A percentile compares a stretch with the other conserved stretches of the same genome.
Evolutionary conservation across 2,797 vertebrate genomes (phyloP).

Genomic region (Lagorchestes hirsutus): DNA sequence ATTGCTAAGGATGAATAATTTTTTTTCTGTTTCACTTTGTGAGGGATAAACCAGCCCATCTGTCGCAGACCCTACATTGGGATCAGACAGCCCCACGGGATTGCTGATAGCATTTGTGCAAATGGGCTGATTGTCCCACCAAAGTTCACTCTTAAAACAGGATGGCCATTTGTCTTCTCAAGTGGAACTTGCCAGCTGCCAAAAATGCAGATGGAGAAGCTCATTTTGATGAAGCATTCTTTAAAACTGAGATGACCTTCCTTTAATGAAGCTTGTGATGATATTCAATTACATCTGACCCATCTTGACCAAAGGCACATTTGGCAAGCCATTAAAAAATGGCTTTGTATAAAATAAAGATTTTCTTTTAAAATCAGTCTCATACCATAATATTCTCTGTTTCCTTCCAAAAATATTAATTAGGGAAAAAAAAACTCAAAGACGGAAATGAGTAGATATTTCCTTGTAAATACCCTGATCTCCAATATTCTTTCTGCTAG

Average conservation of each 20-base stretch:
- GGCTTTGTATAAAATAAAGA: slow-evolving; percentile 73
- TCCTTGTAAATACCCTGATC: slow-evolving; percentile 52
- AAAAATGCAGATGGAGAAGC: slow-evolving; percentile 32
- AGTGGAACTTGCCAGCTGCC: not conserved
- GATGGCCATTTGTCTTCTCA: slow-evolving; percentile 12
- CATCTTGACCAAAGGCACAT: slow-evolving; percentile 85
- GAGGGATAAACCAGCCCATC: not conserved
- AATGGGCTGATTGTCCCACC: not conserved
- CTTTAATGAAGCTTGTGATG: slow-evolving; percentile 66
- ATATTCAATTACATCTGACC: slow-evolving; percentile 51
- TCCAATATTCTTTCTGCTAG: slow-evolving; percentile 58
- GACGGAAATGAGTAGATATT: slow-evolving; percentile 58
- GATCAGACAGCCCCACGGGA: not conserved
- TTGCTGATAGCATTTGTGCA: not conserved
- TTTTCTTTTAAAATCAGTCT: slow-evolving; percentile 69
- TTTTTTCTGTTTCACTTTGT: not conserved
- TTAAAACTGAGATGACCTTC: slow-evolving; percentile 30
- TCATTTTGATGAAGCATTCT: slow-evolving; percentile 12
- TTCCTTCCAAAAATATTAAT: slow-evolving; percentile 62
- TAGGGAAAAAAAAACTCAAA: slow-evolving; percentile 1
- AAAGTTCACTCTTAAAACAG: slow-evolving; percentile 28
- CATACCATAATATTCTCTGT: slow-evolving; percentile 46
- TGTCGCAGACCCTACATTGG: not conserved
- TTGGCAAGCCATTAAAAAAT: slow-evolving; percentile 82
- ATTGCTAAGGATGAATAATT: not conserved